phyloP scores from a whole-genome alignment of 64 coral and sea anemone species.

The Montipora capricornis region DNA sequence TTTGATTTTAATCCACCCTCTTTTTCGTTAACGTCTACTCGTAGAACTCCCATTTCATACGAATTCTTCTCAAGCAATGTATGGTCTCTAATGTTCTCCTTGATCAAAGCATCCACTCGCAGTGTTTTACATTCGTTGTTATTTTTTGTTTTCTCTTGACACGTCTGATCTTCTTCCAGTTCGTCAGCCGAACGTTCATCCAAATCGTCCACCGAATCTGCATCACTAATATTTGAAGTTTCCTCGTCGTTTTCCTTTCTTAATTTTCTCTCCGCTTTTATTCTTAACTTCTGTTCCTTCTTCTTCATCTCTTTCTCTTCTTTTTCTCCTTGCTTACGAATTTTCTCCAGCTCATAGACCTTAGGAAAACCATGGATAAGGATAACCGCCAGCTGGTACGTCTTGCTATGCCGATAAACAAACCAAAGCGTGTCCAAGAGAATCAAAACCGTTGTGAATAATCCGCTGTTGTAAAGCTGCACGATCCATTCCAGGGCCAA shows the following conservation, averaged over 20 bases:
- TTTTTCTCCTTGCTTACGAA: constrained; percentile 44
- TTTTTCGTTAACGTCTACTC: background rate
- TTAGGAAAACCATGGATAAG: constrained; percentile 79
- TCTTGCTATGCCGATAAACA: constrained; percentile 77
- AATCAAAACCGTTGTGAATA: constrained; percentile 64
- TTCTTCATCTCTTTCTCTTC: constrained; percentile 19
- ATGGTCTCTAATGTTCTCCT: background rate
- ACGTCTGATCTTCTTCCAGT: background rate
- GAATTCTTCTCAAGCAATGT: background rate
- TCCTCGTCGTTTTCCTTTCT: background rate
- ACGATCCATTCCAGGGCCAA: constrained; percentile 83
- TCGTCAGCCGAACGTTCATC: background rate
- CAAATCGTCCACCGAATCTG: background rate
- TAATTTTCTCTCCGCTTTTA: constrained; percentile 26
- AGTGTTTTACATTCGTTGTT: background rate
- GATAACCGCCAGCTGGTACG: constrained; percentile 71
- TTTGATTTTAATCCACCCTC: background rate
- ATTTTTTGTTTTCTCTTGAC: background rate
- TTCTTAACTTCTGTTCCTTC: background rate
- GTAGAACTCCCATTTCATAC: background rate
- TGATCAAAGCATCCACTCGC: background rate
- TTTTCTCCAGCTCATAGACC: constrained; percentile 68
- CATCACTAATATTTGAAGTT: background rate
- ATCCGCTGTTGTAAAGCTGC: constrained; percentile 49
- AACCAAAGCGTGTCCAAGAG: constrained; percentile 79